Percentiles rank a stretch among this genome's conserved stretches.
Conservation (phyloP, 2,797 vertebrate genomes). For the Syndactyla subalaris region DNA sequence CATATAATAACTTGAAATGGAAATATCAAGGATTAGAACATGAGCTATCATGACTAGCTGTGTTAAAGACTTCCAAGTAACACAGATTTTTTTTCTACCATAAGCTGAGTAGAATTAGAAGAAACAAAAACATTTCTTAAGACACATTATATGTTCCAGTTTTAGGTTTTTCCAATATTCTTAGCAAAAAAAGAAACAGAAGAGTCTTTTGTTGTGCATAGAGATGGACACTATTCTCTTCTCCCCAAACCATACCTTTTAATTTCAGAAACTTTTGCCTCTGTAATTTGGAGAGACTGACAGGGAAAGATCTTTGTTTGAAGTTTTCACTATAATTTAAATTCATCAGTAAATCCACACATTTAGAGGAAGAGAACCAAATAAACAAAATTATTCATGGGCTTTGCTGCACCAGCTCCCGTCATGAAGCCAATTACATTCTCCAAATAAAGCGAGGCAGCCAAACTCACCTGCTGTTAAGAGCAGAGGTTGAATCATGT, state of each 20-base stretch:
- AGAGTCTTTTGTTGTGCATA: neutral
- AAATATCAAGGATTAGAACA: neutral
- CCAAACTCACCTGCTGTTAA: constrained; percentile 32
- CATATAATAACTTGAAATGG: neutral
- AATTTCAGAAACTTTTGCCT: constrained; percentile 21
- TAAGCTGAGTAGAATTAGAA: neutral
- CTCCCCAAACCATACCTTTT: neutral
- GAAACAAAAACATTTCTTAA: neutral
- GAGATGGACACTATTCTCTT: neutral
- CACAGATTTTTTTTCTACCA: neutral
- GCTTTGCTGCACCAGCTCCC: neutral
- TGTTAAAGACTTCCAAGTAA: neutral
- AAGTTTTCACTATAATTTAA: constrained; percentile 10
- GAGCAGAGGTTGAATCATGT: neutral
- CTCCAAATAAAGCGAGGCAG: neutral
- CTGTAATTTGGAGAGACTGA: neutral
- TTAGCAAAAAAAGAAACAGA: neutral
- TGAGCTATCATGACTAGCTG: neutral
- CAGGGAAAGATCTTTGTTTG: neutral
- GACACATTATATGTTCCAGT: neutral
- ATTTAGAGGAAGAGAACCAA: neutral
- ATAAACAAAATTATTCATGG: neutral
- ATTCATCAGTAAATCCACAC: neutral
- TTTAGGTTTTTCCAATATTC: neutral
- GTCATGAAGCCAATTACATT: constrained; percentile 11